Base-by-base conservation (phyloP, 1,140 invertebrate species). In the Drosophila teissieri region DNA sequence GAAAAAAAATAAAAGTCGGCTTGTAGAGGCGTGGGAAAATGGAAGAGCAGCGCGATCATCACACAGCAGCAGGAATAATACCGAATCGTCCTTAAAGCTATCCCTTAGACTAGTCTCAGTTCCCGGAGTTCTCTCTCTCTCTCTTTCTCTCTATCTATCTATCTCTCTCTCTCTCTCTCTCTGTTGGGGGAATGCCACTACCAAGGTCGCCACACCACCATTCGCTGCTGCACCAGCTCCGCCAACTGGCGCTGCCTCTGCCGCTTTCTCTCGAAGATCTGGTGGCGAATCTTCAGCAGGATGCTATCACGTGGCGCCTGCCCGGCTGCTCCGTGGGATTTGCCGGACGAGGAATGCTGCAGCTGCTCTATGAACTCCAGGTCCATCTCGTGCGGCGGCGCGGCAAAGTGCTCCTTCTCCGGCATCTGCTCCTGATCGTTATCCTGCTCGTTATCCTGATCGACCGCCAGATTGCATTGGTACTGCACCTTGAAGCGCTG, bases 201-300 rank as follows among this genome's bases (percentile, higher is more conserved):
- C 90, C 90, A 91, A 1, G 90, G 90, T 37, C 90, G 80, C 90
- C 90, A 91, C 8, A 91, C 89, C 27, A 84, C 85, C 46, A 90
- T 39, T 14, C 80, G 73, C 31, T 78, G 76, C 37, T 84, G 70
- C 14, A 89, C 62, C 17, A 80, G 31, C 24, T 83, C 76, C 14
- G 67, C 78, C 60, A 84, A 19, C 36, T 91, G 79, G 11, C 83
- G 84, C 31, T 85, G 82, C 42, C 82, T 49, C 45, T 85, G 78
- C 2, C 90, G 75, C 49, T 91, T 91, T 0, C 90, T 73, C 73
- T 91, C 90, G 24, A 91, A 91, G 42, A 91, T 91, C 67, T 91
- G 90, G 42, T 85, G 74, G 17, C 90, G 90, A 31, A 91, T 91
- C 54, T 91, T 91, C 4, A 82, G 46, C 24, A 91, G 62, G 53